phyloP scores from a whole-genome alignment of 2,888 invertebrate genomes.

The Trichopoda pennipes region DNA sequence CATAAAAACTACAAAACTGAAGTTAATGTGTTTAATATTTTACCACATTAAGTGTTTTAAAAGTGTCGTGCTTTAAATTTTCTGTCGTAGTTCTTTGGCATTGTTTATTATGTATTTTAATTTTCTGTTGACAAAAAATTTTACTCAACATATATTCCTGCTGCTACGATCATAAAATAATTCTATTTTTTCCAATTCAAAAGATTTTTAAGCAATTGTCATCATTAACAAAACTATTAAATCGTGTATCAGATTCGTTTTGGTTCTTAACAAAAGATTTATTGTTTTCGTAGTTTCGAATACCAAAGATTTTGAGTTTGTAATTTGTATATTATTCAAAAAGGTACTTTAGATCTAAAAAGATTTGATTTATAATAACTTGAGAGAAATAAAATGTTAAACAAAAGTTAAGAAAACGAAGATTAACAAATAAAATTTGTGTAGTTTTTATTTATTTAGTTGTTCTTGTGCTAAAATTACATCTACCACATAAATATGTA shows the following conservation, averaged over 20 bases:
- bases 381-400: conserved; percentile 23
- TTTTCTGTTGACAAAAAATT: conserved; percentile 13
- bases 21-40: neutral
- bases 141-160: neutral
- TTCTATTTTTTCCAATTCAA: conserved; percentile 15
- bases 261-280: conserved; percentile 40
- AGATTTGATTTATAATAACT: conserved; percentile 48
- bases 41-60: neutral
- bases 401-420: conserved; percentile 3
- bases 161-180: conserved; percentile 9
- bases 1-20: neutral
- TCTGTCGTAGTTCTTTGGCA: neutral
- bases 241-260: conserved; percentile 37
- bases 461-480: no score
- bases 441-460: no score
- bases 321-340: conserved; percentile 1
- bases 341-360: neutral
- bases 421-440: neutral
- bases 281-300: conserved; percentile 10
- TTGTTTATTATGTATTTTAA: neutral
- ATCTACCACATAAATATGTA: no score
- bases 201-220: conserved; percentile 8
- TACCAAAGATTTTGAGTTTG: conserved; percentile 1
- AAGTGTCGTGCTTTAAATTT: neutral
- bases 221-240: conserved; percentile 22